These are phyloP conservation scores for Synergus umbraculus DNA, from an alignment of 2,888 invertebrate species.

Conservation along the genomic window DNA sequence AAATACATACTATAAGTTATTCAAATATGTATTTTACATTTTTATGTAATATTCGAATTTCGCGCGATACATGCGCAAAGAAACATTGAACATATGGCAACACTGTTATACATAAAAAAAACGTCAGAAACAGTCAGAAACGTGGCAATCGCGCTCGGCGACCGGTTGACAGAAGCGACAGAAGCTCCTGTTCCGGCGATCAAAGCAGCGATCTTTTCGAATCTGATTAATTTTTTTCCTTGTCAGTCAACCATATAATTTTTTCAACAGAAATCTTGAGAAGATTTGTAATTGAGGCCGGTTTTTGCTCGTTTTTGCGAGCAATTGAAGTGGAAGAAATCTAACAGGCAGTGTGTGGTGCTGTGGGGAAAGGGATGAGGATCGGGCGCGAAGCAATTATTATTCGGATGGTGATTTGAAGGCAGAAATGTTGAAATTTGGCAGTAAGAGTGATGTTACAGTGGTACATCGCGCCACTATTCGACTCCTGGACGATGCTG, in stretches of 20 bases:
- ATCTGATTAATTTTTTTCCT: constrained; percentile 44
- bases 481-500: constrained; percentile 92
- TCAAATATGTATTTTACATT: neutral
- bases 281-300: constrained; percentile 43
- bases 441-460: constrained; percentile 78
- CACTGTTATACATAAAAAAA: neutral
- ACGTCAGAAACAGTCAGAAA: neutral
- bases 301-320: constrained; percentile 44
- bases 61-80: neutral
- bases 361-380: constrained; percentile 74
- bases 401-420: constrained; percentile 69
- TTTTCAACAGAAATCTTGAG: constrained; percentile 42
- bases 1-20: neutral
- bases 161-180: constrained; percentile 42
- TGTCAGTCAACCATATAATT: constrained; percentile 45
- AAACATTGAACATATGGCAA: neutral
- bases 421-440: constrained; percentile 79
- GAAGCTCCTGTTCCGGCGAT: constrained; percentile 9
- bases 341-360: constrained; percentile 72
- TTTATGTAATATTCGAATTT: neutral
- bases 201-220: neutral
- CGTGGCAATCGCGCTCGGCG: constrained; percentile 39
- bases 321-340: constrained; percentile 41
- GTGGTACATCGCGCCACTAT: constrained; percentile 82
- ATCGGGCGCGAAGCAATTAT: constrained; percentile 60